Evolutionary conservation across 2,113 vertebrate genomes (phyloP).

Genomic region (Sylvia atricapilla): DNA sequence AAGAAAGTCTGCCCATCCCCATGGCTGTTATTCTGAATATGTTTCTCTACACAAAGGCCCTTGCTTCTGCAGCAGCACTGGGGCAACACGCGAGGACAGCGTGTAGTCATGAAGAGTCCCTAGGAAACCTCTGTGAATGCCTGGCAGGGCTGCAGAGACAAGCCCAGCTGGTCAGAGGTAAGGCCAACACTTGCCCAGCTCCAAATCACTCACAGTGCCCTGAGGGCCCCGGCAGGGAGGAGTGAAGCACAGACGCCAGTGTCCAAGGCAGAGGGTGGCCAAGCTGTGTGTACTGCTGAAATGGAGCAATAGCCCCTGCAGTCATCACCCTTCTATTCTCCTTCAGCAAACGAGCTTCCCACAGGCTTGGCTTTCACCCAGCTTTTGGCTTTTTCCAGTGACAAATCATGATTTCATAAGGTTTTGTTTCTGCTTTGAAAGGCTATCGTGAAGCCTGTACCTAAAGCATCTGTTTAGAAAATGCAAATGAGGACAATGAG

Average conservation of each 20-base stretch:
- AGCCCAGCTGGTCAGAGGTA: not conserved
- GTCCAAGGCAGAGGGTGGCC: not conserved
- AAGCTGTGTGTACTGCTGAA: not conserved
- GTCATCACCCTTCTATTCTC: not conserved
- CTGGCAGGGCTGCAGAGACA: not conserved
- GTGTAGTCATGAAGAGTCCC: accelerated
- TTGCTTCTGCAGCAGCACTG: not conserved
- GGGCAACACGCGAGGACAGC: accelerated
- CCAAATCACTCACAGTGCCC: not conserved
- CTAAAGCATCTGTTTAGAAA: not conserved
- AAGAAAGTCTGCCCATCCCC: not conserved
- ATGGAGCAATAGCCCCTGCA: not conserved
- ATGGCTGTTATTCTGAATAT: not conserved
- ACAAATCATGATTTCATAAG: not conserved
- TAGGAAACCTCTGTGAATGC: not conserved
- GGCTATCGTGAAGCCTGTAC: not conserved
- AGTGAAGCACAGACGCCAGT: not conserved
- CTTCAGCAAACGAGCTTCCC: not conserved
- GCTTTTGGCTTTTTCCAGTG: not conserved
- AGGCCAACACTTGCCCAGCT: not conserved
- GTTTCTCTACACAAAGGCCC: not conserved
- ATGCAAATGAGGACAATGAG: not conserved
- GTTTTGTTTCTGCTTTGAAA: slow-evolving; percentile 3
- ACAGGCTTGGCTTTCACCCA: not conserved
- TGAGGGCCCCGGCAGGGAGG: accelerated